Conservation (phyloP, 2,888 invertebrate species). For the Serrognathus titanus region DNA sequence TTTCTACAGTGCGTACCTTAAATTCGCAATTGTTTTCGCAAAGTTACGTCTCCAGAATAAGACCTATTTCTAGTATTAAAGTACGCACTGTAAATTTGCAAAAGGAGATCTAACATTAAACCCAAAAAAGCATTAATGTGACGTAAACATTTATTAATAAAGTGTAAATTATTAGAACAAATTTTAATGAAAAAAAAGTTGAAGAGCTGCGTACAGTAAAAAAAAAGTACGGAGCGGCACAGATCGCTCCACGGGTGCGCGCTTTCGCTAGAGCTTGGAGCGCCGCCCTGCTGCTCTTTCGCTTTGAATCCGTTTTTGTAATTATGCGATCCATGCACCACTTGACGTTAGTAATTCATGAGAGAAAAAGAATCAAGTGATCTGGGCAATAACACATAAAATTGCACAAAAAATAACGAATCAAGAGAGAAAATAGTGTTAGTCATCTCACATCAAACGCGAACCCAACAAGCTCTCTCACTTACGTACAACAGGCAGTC, state of each 20-base stretch:
- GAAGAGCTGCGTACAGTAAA: constrained; percentile 34
- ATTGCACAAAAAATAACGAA: constrained; percentile 7
- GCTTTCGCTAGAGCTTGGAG: constrained; percentile 29
- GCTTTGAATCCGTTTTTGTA: not conserved
- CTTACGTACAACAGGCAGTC: constrained; percentile 3
- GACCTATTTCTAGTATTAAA: not conserved
- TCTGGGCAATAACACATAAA: constrained; percentile 5
- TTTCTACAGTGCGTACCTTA: constrained; percentile 38
- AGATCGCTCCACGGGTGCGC: constrained; percentile 18
- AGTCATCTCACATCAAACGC: constrained; percentile 1
- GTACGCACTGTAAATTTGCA: constrained; percentile 32
- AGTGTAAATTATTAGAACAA: constrained; percentile 49
- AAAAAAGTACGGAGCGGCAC: constrained; percentile 26
- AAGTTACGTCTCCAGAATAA: not conserved
- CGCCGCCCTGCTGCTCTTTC: constrained; percentile 2
- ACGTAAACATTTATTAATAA: constrained; percentile 51
- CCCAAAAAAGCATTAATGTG: constrained; percentile 51
- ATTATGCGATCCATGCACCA: constrained; percentile 15
- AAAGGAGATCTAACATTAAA: constrained; percentile 50
- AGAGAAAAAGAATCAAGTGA: constrained; percentile 6
- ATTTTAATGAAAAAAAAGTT: constrained; percentile 27
- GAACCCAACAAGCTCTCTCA: no score
- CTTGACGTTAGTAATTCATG: constrained; percentile 17
- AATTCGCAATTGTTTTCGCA: not conserved
- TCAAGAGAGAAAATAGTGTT: constrained; percentile 3